phyloP scores from a whole-genome alignment of 2,797 vertebrate species.

The Bucorvus abyssinicus region DNA sequence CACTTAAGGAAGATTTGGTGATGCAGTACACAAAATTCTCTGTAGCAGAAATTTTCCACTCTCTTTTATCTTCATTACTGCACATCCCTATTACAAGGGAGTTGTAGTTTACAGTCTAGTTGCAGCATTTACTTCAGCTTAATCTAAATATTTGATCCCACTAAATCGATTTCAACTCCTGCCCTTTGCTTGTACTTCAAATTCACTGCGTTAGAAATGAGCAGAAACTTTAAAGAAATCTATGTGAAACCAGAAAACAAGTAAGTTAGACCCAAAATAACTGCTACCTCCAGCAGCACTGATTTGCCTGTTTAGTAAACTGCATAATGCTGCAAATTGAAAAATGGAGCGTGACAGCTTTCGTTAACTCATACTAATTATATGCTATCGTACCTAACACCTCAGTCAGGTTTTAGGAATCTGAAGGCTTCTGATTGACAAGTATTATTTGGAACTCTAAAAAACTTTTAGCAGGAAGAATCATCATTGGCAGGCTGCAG shows the following conservation, averaged over 20 bases:
- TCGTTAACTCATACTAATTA: slow-evolving; percentile 49
- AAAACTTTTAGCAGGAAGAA: slow-evolving; percentile 3
- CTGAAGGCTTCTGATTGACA: slow-evolving; percentile 47
- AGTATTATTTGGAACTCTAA: slow-evolving; percentile 1
- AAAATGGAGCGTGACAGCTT: slow-evolving; percentile 32
- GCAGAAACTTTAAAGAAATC: slow-evolving; percentile 23
- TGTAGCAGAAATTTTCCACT: not conserved
- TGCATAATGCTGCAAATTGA: not conserved
- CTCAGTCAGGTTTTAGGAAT: slow-evolving; percentile 38
- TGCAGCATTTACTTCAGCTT: slow-evolving; percentile 41
- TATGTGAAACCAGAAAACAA: not conserved
- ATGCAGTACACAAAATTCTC: slow-evolving; percentile 4
- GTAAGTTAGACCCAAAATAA: slow-evolving; percentile 17
- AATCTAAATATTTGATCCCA: slow-evolving; percentile 32
- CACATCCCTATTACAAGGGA: not conserved
- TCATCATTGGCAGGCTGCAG: not conserved
- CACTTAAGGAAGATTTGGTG: not conserved
- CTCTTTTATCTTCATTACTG: slow-evolving; percentile 53
- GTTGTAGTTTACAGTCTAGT: slow-evolving; percentile 21
- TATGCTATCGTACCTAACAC: slow-evolving; percentile 19
- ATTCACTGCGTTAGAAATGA: not conserved
- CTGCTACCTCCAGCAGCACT: not conserved
- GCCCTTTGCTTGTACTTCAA: slow-evolving; percentile 25
- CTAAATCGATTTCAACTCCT: slow-evolving; percentile 48
- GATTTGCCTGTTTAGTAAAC: slow-evolving; percentile 40